phyloP scores from a whole-genome alignment of 2,113 vertebrate species.

The Jacana jacana region DNA sequence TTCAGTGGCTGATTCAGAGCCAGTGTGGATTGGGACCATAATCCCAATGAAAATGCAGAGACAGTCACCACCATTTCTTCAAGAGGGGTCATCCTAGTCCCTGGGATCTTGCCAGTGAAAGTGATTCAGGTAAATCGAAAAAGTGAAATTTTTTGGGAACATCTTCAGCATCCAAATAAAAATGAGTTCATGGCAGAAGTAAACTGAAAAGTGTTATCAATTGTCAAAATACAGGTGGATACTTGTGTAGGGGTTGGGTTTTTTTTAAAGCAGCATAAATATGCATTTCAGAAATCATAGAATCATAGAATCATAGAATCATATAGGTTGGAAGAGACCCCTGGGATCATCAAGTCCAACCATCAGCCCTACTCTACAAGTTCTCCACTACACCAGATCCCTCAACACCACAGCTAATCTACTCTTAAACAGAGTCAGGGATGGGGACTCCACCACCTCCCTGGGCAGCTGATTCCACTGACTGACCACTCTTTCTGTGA shows the following conservation, averaged over 20 bases:
- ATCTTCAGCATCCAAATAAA: not conserved
- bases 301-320: too few relatives aligned
- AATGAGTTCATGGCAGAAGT: not conserved
- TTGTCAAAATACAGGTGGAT: not conserved
- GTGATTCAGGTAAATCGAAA: not conserved
- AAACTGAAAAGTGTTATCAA: not conserved
- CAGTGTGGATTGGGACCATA: not conserved
- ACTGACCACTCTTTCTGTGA: too few relatives aligned
- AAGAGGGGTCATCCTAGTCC: not conserved
- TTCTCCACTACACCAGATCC: too few relatives aligned
- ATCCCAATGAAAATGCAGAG: not conserved
- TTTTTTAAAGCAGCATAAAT: not conserved
- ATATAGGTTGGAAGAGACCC: too few relatives aligned
- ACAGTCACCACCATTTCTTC: not conserved
- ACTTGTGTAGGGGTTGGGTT: accelerated
- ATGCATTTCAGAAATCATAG: not conserved
- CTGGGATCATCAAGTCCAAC: too few relatives aligned
- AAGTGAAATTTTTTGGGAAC: not conserved
- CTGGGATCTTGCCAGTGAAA: not conserved
- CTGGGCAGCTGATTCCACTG: too few relatives aligned
- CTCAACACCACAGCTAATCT: too few relatives aligned
- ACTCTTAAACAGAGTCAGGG: too few relatives aligned
- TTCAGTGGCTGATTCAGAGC: not conserved
- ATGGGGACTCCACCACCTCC: too few relatives aligned
- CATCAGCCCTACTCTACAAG: too few relatives aligned